Base-by-base conservation (phyloP, 2,888 invertebrate species). In the Temnothorax ravouxi region DNA sequence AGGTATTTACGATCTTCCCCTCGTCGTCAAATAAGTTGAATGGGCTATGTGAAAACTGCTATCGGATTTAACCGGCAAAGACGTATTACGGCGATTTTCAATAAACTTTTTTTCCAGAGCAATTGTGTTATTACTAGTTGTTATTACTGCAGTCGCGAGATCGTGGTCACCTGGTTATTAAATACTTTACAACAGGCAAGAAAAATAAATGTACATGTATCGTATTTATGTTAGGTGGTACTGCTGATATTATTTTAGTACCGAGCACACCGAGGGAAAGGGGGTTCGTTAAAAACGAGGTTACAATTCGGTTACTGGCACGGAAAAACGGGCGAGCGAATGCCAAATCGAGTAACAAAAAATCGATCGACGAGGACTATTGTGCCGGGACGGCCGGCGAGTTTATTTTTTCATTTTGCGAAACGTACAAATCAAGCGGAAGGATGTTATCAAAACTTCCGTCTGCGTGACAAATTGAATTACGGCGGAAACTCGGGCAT, bases 381-480 rank as follows among this genome's bases (percentile, higher is more conserved):
- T 89, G 90, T 87, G 66, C 72, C 34, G 74, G 56, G 29, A 54
- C 83, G 67, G 56, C n/a, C 61, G 74, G 76, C 59, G 86, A 80
- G 81, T 88, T 88, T 89, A 77, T 83, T 71, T 77, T 52, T 62
- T 75, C 59, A 47, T 44, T 75, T 29, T 69, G 29, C 88, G 85
- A 85, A 86, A 84, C 88, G 84, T 86, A 89, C 90, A 90, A 90
- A 90, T 90, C 90, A 90, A 91, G 89, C 91, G 91, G 91, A 90
- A 89, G 90, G 88, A 90, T 91, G 90, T 88, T 90, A 90, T 91
- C 90, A 90, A 91, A 90, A 90, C 90, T 90, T 90, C 90, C 90
- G 90, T 90, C 91, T 90, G 90, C 86, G 90, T 90, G 90, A 90
- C 91, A 90, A 90, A 90, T 90, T 91, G 90, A 91, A 90, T 90